Percentiles rank a stretch among this genome's conserved stretches.
Conservation (phyloP, 2,888 invertebrate genomes). For the Crepidodera aurea region DNA sequence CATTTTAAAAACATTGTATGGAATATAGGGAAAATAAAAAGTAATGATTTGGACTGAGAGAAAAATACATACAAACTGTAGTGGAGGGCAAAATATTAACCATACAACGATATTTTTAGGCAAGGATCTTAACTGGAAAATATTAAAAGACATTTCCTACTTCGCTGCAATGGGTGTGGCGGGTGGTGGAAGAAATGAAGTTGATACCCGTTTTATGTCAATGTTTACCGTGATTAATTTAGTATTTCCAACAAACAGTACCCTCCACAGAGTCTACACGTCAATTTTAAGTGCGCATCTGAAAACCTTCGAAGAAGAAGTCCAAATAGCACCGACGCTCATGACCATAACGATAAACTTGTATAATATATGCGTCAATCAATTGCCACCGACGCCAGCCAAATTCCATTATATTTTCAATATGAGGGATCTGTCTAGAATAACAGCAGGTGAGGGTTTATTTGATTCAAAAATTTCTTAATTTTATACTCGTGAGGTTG, state of each 20-base stretch:
- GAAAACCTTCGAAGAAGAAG: conserved; percentile 70
- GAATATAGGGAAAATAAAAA: too few species aligned
- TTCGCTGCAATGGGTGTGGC: conserved; percentile 87
- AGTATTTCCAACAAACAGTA: conserved; percentile 80
- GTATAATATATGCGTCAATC: conserved; percentile 79
- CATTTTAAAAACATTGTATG: too few species aligned
- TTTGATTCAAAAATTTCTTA: too few species aligned
- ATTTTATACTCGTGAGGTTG: too few species aligned
- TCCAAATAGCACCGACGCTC: conserved; percentile 73
- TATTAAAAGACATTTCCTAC: conserved; percentile 82
- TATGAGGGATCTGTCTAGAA: conserved; percentile 86
- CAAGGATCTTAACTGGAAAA: conserved; percentile 92
- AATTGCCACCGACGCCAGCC: conserved; percentile 89
- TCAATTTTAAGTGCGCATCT: conserved; percentile 85
- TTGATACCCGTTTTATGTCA: conserved; percentile 90
- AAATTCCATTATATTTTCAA: conserved; percentile 97
- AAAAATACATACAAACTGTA: too few species aligned
- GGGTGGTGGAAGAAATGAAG: conserved; percentile 89
- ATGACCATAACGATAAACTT: conserved; percentile 82
- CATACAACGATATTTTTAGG: too few species aligned
- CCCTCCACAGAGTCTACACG: conserved; percentile 81
- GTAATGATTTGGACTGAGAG: too few species aligned
- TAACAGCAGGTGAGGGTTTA: conserved; percentile 66
- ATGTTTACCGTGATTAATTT: conserved; percentile 90
- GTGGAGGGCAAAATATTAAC: too few species aligned